Conservation (phyloP, 2,797 vertebrate species). For the Clarias laeviceps region DNA sequence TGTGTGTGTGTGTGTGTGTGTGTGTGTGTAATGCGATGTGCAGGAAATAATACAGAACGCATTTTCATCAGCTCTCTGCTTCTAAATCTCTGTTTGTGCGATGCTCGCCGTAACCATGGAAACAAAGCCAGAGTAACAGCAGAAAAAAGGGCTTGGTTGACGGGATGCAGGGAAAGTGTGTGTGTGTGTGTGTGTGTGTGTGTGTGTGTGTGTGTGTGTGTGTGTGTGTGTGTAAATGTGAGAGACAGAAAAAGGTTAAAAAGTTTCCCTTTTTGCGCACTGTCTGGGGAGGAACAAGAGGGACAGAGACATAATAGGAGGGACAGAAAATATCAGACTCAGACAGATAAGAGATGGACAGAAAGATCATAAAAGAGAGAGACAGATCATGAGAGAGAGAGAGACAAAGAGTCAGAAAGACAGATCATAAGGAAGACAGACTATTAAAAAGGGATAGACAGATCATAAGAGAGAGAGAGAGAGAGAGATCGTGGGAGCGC, state of each 20-base stretch:
- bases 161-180: neutral
- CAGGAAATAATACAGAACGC: slow-evolving; percentile 17
- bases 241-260: slow-evolving; percentile 3
- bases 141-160: slow-evolving; percentile 14
- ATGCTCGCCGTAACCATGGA: slow-evolving; percentile 31
- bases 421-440: too few relatives aligned
- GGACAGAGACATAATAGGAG: too few relatives aligned
- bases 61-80: slow-evolving; percentile 25
- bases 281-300: too few relatives aligned
- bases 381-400: too few relatives aligned
- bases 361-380: too few relatives aligned
- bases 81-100: slow-evolving; percentile 21
- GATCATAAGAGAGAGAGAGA: too few relatives aligned
- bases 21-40: slow-evolving; percentile 25
- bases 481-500: too few relatives aligned
- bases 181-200: slow-evolving; percentile 15
- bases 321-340: too few relatives aligned
- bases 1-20: slow-evolving; percentile 12
- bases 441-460: too few relatives aligned
- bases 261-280: neutral
- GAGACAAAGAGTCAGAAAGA: too few relatives aligned
- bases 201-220: slow-evolving; percentile 5
- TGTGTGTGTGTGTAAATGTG: neutral
- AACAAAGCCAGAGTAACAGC: slow-evolving; percentile 35
- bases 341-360: too few relatives aligned